Evolutionary conservation across 1,140 invertebrate genomes (phyloP).

Genomic region (Rhyacophila brunnea): DNA sequence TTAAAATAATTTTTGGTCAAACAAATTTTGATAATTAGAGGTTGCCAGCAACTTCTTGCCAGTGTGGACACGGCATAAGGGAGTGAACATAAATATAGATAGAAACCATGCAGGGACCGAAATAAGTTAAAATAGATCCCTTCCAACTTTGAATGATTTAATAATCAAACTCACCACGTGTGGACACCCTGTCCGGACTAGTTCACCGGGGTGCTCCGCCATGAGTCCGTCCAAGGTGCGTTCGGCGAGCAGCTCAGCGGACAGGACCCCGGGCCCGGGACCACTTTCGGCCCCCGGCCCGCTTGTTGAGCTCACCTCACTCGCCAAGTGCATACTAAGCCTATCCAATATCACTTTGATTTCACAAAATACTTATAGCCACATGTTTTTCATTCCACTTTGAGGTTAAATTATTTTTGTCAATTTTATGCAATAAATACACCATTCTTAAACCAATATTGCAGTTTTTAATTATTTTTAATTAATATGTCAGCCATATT

Average conservation of each 20-base stretch:
- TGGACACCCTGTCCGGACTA: slow-evolving; percentile 89
- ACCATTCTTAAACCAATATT: no score
- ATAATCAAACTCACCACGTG: slow-evolving; percentile 65
- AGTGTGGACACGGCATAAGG: no score
- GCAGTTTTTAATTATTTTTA: no score
- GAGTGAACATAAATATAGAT: no score
- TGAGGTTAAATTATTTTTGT: neutral
- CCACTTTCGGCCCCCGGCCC: slow-evolving; percentile 52
- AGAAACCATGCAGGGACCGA: no score
- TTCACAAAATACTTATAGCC: no score
- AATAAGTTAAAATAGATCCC: no score
- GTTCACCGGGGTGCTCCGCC: slow-evolving; percentile 88
- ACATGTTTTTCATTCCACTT: neutral
- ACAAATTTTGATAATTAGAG: no score
- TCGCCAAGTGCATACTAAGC: slow-evolving; percentile 63
- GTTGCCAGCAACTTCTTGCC: no score
- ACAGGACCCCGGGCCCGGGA: slow-evolving; percentile 60
- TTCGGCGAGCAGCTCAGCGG: slow-evolving; percentile 81
- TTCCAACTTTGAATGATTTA: neutral
- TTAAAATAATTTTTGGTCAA: no score
- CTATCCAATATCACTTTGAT: no score
- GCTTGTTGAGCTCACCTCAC: slow-evolving; percentile 67
- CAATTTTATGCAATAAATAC: neutral
- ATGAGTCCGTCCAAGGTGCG: slow-evolving; percentile 76
- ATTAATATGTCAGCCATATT: no score